Percentiles rank a stretch among this genome's conserved stretches.
Evolutionary conservation across 2,888 invertebrate genomes (phyloP).

Genomic region (Scaptomyza polygonia): DNA sequence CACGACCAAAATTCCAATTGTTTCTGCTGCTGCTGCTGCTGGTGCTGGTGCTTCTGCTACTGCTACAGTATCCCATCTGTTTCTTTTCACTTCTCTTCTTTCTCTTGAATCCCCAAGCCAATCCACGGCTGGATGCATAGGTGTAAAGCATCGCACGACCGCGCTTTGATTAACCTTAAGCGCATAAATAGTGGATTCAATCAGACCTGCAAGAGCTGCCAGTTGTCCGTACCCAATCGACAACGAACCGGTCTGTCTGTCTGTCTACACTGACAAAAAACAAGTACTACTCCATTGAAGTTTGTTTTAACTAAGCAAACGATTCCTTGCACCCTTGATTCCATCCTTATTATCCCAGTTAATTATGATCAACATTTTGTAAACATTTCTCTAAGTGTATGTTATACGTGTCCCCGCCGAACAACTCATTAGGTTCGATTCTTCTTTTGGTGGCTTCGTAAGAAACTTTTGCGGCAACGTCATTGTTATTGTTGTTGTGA

Average conservation of each 20-base stretch:
- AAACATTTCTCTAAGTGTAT: slow-evolving; percentile 35
- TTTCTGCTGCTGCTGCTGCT: slow-evolving; percentile 54
- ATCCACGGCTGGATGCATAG: slow-evolving; percentile 37
- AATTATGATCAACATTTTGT: too few relatives aligned
- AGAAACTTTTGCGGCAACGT: slow-evolving; percentile 75
- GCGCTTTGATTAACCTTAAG: slow-evolving; percentile 81
- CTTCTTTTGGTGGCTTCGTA: slow-evolving; percentile 70
- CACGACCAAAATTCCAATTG: slow-evolving; percentile 77
- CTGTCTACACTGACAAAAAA: slow-evolving; percentile 38
- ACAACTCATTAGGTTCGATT: slow-evolving; percentile 81
- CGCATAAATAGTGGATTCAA: slow-evolving; percentile 82
- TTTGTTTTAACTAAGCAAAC: background rate
- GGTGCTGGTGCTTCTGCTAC: slow-evolving; percentile 27
- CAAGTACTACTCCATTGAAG: background rate
- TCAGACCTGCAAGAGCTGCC: slow-evolving; percentile 68
- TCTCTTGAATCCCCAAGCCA: slow-evolving; percentile 22
- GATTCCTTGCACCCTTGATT: too few relatives aligned
- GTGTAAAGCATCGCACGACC: slow-evolving; percentile 76
- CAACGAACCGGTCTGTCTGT: slow-evolving; percentile 42
- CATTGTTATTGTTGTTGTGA: slow-evolving; percentile 79
- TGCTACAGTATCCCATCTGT: slow-evolving; percentile 8
- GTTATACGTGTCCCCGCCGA: slow-evolving; percentile 32
- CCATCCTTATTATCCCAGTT: too few relatives aligned
- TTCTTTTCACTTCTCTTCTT: background rate
- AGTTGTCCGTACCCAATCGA: slow-evolving; percentile 57